phyloP scores from a whole-genome alignment of 1,140 invertebrate genomes.

The Catajapyx aquilonaris region DNA sequence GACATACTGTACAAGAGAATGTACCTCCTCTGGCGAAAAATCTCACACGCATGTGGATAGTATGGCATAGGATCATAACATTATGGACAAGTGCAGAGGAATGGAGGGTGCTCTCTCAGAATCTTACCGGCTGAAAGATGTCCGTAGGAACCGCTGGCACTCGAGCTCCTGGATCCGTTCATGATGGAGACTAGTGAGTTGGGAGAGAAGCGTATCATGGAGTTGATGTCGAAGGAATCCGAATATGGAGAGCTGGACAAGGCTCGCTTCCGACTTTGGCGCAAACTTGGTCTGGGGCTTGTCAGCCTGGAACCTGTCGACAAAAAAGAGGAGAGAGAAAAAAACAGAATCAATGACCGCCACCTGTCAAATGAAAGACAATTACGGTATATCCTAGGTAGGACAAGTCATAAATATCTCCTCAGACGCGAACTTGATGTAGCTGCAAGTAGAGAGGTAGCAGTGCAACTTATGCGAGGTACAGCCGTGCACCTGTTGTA shows the following conservation, averaged over 20 bases:
- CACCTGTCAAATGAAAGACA: neutral
- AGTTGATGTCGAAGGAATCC: constrained; percentile 81
- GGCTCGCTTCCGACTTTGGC: constrained; percentile 66
- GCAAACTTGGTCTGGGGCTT: constrained; percentile 35
- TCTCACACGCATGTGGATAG: too few relatives aligned
- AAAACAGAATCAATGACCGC: constrained; percentile 2
- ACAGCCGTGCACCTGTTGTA: too few relatives aligned
- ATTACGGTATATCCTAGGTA: neutral
- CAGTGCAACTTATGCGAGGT: too few relatives aligned
- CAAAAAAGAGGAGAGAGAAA: constrained; percentile 3
- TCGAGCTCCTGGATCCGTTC: constrained; percentile 65
- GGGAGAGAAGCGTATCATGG: constrained; percentile 84
- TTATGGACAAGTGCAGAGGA: too few relatives aligned
- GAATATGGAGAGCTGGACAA: constrained; percentile 86
- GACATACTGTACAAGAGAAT: too few relatives aligned
- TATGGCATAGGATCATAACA: too few relatives aligned
- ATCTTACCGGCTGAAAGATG: constrained; percentile 66
- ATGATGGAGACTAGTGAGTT: constrained; percentile 80
- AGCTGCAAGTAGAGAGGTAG: too few relatives aligned
- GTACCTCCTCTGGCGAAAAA: too few relatives aligned
- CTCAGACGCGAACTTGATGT: too few relatives aligned
- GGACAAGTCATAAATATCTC: too few relatives aligned
- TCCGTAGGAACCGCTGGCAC: constrained; percentile 76
- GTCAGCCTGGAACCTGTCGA: constrained; percentile 45
- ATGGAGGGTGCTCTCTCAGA: too few relatives aligned